Evolutionary conservation across 2,888 invertebrate genomes (phyloP), one percentile per base, ranked within the genome.

Genomic region (Parochlus steinenii): DNA sequence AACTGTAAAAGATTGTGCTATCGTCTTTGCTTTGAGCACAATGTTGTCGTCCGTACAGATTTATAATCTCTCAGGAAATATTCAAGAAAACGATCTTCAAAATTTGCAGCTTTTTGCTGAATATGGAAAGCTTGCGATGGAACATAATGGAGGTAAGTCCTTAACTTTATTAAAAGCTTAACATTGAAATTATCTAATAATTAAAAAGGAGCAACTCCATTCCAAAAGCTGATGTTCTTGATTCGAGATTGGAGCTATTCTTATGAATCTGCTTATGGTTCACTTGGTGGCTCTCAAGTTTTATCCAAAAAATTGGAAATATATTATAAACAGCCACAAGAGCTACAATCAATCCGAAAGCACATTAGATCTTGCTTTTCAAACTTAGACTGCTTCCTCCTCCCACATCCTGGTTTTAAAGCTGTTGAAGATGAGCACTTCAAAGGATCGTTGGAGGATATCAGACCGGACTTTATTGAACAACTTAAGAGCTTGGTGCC

Each of bases 11-110:
- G 95, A 98, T 62, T 92, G 92, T 63, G 97, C 97, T 20, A 97
- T 95, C 3, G 87, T 98, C 34, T 97, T 97, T 64, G 97, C 97
- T 2, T 68, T 98, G 11, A 93, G 93, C 59, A 95, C 97, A 27
- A 93, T 97, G 95, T 65, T 95, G 40, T 92, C 92, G 39, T 95
- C 93, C 5, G 87, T 95, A 36, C 93, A 93, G 65, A 81, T 90
- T 39, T 95, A 86, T 59, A 97, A 97, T 64, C 64, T 97, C 41
- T 85, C 89, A 37, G 86, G 89, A 57, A 93, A 93, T 57, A 89
- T 97, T 38, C 93, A 97, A 56, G 97, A 97, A 55, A 95, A 97
- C 56, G 93, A 97, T 58, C 60, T 97, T 33, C 95, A 97, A 56
- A 92, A 95, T 60, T 64, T 95, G 48, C 89, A 82, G 61, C 71